Evolutionary conservation across 2,888 invertebrate species (phyloP).

Genomic region (Bhutanitis thaidina): DNA sequence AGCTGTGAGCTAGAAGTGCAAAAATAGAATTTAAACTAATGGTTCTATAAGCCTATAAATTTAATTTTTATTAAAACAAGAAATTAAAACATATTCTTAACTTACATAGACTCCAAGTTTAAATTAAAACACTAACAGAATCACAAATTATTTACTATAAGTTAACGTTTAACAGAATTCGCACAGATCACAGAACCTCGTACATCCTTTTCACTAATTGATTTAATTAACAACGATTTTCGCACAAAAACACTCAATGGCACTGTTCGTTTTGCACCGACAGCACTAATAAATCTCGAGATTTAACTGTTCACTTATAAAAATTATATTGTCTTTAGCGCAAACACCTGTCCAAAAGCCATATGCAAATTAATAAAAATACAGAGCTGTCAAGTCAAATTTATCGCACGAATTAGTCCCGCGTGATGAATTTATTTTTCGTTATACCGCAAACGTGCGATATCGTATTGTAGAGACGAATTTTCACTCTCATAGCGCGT

Average conservation of each 20-base stretch:
- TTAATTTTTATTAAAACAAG: no score
- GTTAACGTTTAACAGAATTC: neutral
- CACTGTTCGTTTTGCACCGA: constrained; percentile 1
- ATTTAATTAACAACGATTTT: constrained; percentile 8
- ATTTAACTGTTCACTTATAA: neutral
- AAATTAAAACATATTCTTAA: no score
- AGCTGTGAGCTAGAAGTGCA: no score
- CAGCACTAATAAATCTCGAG: constrained; percentile 1
- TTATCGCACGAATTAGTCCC: neutral
- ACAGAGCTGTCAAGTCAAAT: neutral
- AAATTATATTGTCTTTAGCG: neutral
- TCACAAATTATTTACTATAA: neutral
- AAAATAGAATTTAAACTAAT: no score
- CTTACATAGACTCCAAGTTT: neutral
- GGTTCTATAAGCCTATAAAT: no score
- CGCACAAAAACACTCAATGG: constrained; percentile 2
- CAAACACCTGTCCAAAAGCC: neutral
- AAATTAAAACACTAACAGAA: neutral
- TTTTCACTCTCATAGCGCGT: constrained; percentile 26
- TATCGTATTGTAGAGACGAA: constrained; percentile 11
- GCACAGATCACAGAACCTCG: constrained; percentile 9
- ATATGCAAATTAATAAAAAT: neutral
- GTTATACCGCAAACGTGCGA: constrained; percentile 16
- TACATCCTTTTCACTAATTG: constrained; percentile 12
- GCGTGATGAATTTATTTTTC: neutral